Conservation (phyloP, 2,797 vertebrate species). For the Phyllotis vaccarum region DNA sequence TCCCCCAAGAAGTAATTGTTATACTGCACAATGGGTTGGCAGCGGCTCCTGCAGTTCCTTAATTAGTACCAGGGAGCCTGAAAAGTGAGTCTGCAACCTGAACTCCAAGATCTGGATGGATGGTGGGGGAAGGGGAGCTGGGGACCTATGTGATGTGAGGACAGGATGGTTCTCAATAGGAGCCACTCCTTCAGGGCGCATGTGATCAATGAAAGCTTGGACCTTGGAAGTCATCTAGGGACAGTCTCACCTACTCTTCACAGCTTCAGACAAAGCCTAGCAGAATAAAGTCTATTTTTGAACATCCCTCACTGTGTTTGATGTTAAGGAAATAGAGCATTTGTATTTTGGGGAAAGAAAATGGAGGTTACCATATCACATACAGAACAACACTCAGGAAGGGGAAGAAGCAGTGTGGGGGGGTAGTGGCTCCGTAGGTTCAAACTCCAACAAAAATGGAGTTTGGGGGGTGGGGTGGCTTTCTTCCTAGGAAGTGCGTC, state of each 20-base stretch:
- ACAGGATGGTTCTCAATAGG: too few relatives aligned
- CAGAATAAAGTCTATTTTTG: neutral
- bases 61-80: slow-evolving; percentile 38
- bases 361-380: neutral
- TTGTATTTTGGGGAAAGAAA: neutral
- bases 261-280: neutral
- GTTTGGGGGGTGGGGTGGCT: neutral
- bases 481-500: neutral
- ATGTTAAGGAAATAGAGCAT: neutral
- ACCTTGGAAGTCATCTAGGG: neutral
- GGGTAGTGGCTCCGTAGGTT: neutral
- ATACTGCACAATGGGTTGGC: neutral
- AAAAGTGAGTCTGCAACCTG: neutral
- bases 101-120: neutral
- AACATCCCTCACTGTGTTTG: neutral
- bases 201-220: neutral
- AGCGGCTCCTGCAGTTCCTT: slow-evolving; percentile 4
- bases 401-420: neutral
- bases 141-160: neutral
- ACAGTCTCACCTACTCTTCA: neutral
- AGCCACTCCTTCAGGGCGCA: neutral
- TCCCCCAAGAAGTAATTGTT: neutral
- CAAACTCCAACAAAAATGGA: neutral
- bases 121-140: neutral
- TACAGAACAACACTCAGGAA: neutral